Percentiles rank a stretch among this genome's conserved stretches.
phyloP scores from a whole-genome alignment of 2,113 vertebrate species.

The Heliornis fulica region DNA sequence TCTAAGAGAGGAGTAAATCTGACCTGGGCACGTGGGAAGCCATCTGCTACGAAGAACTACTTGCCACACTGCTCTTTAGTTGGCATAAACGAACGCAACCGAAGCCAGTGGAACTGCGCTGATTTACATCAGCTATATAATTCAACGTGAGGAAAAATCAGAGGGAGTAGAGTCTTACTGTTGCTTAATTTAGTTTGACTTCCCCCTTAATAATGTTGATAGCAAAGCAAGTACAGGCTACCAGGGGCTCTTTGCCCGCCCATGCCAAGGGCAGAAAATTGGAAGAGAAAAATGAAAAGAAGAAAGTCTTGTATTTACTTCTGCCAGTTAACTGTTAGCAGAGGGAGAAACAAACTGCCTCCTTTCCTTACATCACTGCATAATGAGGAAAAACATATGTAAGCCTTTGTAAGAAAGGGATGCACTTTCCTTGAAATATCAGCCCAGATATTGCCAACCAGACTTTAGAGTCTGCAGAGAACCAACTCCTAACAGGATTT shows the following conservation, averaged over 20 bases:
- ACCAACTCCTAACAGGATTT: constrained; percentile 15
- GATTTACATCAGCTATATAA: neutral
- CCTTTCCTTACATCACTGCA: neutral
- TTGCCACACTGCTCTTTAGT: neutral
- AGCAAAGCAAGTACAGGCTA: neutral
- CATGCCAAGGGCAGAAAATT: neutral
- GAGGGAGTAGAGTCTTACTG: neutral
- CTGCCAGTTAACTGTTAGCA: neutral
- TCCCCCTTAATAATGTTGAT: neutral
- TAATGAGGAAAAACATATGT: neutral
- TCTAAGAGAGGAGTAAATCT: neutral
- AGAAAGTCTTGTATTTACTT: neutral
- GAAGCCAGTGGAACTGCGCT: neutral
- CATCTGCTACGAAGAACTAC: neutral
- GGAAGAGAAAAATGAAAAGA: neutral
- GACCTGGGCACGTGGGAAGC: neutral
- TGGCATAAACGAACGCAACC: neutral
- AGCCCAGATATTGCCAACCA: neutral
- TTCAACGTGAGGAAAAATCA: neutral
- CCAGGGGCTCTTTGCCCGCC: neutral
- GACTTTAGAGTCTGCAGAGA: neutral
- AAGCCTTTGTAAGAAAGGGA: neutral
- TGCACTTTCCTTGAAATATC: neutral
- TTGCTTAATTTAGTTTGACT: neutral
- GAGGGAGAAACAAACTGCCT: neutral